Base-by-base conservation (phyloP, 1,140 invertebrate species). In the Campoletis sonorensis region DNA sequence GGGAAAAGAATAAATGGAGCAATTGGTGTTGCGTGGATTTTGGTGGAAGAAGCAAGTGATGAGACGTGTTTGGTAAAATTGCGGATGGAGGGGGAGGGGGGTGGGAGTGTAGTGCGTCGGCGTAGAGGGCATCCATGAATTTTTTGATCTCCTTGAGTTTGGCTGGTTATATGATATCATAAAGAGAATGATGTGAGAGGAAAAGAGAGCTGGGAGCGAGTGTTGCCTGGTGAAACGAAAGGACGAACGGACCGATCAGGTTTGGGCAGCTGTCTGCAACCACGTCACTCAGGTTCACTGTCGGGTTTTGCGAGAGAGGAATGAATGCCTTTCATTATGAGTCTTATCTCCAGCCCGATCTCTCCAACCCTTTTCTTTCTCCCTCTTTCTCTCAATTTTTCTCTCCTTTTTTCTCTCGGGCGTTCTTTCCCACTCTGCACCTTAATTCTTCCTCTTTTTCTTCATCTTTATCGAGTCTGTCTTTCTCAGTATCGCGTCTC, bases 251-350 rank as follows among this genome's bases (percentile, higher is more conserved):
- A 67, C 81, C 61, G 67, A 79, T 72, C 79, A 71, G 67, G 79
- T 92, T 91, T 91, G 88, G 90, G 90, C 90, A 92, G 90, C 91
- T 92, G 91, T 92, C 91, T 90, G 86, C 89, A 89, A 88, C 86
- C 89, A 90, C 91, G 91, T 92, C 90, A 91, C 90, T 91, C 90
- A 90, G 89, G 85, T 90, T 90, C 88, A 90, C 84, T 84, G 85
- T 89, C 88, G 88, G 88, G 68, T 83, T 75, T 87, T 87, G 87
- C 87, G 84, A 67, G 30, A 45, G 67, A 79, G 89, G 87, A 89
- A 91, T 90, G 89, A 91, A 91, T 90, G 89, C 88, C 88, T 91
- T 91, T 91, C 90, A 90, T 91, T 92, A 92, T 90, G 85, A 87
- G 81, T 85, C 86, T 90, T 91, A 90, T 90, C 90, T 86, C 78